A percentile compares a stretch with the other conserved stretches of the same genome.
Evolutionary conservation across 2,797 vertebrate genomes (phyloP).

Genomic region (Esox lucius): DNA sequence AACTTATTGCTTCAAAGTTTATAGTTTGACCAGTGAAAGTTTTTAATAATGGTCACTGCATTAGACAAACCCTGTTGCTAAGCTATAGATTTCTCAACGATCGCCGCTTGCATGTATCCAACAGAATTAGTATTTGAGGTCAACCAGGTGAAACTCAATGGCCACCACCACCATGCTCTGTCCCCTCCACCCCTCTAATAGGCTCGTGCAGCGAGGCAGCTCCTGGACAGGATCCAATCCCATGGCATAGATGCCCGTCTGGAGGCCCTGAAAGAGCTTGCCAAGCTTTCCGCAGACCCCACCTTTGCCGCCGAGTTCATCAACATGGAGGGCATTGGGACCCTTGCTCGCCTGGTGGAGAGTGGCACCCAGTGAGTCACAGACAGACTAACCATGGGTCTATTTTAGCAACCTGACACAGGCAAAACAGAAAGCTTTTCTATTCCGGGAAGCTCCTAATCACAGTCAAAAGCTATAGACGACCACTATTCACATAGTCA

Average conservation of each 20-base stretch:
- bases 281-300: conserved; percentile 93
- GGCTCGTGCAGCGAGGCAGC: conserved; percentile 93
- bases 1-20: background rate
- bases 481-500: too few relatives aligned
- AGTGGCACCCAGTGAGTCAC: conserved; percentile 86
- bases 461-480: background rate
- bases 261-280: conserved; percentile 95
- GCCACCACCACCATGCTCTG: background rate
- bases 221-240: conserved; percentile 93
- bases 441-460: background rate
- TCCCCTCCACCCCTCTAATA: conserved; percentile 47
- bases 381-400: background rate
- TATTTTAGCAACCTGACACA: background rate
- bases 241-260: conserved; percentile 91
- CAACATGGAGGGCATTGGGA: conserved; percentile 94
- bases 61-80: background rate
- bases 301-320: conserved; percentile 97
- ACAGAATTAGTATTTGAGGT: background rate
- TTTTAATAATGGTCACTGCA: background rate
- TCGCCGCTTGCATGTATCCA: background rate
- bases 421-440: too few relatives aligned
- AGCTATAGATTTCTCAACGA: background rate
- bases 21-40: background rate
- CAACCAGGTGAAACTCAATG: background rate
- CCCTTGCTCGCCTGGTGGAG: conserved; percentile 92